These are phyloP conservation scores for Colostygia pectinataria DNA, from an alignment of 2,888 invertebrate species.

Conservation along the genomic window DNA sequence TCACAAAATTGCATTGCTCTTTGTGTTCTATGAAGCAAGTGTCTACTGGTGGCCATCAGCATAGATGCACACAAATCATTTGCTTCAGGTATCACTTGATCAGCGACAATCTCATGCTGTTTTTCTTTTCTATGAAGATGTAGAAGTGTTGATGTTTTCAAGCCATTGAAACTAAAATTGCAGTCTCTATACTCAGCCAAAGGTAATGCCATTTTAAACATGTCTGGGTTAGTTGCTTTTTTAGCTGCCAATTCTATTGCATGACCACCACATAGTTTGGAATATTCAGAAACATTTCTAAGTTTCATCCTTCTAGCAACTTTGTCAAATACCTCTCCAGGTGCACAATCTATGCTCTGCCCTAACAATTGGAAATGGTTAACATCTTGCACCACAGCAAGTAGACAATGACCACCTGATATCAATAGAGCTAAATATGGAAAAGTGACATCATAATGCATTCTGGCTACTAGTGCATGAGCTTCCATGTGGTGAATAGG, in stretches of 20 bases:
- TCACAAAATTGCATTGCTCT: conserved; percentile 91
- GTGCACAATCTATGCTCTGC: conserved; percentile 91
- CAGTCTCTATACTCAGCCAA: conserved; percentile 88
- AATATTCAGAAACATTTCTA: conserved; percentile 89
- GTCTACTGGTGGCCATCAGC: conserved; percentile 88
- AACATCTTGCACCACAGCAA: conserved; percentile 89
- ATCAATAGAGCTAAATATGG: conserved; percentile 95
- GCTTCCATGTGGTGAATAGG: conserved; percentile 99
- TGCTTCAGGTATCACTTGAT: conserved; percentile 88
- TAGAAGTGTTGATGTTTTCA: conserved; percentile 85
- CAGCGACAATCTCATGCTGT: conserved; percentile 82
- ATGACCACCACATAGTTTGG: conserved; percentile 90
- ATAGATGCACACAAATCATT: conserved; percentile 94
- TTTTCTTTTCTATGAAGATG: conserved; percentile 84
- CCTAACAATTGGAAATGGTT: conserved; percentile 92
- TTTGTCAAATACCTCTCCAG: conserved; percentile 97
- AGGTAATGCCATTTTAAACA: conserved; percentile 87
- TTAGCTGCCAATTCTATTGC: conserved; percentile 93
- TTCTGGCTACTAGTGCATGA: conserved; percentile 95
- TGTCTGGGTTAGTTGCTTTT: conserved; percentile 85
- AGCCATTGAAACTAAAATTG: conserved; percentile 95
- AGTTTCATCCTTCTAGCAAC: conserved; percentile 93
- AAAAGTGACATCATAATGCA: conserved; percentile 88
- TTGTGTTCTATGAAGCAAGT: conserved; percentile 92
- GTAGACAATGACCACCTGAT: conserved; percentile 96